These are phyloP conservation scores for Drosophila incognita DNA, from an alignment of 2,888 invertebrate genomes.

Conservation along the genomic window DNA sequence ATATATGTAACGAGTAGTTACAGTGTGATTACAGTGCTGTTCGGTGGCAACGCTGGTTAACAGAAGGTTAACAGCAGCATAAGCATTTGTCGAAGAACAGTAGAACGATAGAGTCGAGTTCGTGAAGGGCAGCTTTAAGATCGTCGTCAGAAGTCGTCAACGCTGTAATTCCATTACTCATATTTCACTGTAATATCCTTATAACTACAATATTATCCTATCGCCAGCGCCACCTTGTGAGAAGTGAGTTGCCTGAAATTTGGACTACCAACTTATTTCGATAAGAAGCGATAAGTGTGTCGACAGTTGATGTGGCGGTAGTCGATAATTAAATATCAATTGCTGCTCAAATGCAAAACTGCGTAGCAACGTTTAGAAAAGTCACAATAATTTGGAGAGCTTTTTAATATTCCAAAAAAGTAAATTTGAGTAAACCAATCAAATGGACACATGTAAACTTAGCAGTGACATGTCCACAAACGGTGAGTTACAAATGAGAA, in stretches of 20 bases:
- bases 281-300: neutral
- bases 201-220: neutral
- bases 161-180: too few species aligned
- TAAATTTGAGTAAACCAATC: neutral
- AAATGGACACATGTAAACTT: accelerated
- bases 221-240: neutral
- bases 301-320: neutral
- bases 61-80: too few species aligned
- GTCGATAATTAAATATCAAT: neutral
- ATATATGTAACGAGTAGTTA: too few species aligned
- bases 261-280: neutral
- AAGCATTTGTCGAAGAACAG: too few species aligned
- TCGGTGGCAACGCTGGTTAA: too few species aligned
- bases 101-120: too few species aligned
- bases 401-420: neutral
- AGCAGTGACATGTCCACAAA: too few species aligned
- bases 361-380: neutral
- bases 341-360: neutral
- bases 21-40: too few species aligned
- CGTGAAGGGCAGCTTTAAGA: too few species aligned
- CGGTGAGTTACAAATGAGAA: neutral
- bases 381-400: neutral
- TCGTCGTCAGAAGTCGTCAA: too few species aligned
- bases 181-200: neutral
- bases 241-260: neutral